Percentiles rank a stretch among this genome's conserved stretches.
Evolutionary conservation across 2,888 invertebrate genomes (phyloP).

Genomic region (Scotopteryx bipunctaria): DNA sequence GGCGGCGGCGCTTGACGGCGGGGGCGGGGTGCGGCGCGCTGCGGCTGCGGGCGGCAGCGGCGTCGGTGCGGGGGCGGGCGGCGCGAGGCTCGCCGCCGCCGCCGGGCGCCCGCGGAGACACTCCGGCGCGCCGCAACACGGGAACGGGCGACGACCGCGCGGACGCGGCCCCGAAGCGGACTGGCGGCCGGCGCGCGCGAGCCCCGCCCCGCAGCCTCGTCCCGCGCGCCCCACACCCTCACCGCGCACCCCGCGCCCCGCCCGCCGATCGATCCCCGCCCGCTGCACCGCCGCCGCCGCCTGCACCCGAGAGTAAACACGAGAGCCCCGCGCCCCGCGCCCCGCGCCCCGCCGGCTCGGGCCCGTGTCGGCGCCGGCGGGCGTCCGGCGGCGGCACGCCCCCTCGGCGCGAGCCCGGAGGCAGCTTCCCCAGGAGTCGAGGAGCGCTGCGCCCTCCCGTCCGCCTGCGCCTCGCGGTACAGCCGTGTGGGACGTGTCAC

Average conservation of each 20-base stretch:
- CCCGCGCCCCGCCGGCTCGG: slow-evolving; percentile 58
- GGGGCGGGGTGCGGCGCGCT: slow-evolving; percentile 59
- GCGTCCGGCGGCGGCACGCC: background rate
- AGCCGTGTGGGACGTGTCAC: no score
- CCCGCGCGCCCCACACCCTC: slow-evolving; percentile 61
- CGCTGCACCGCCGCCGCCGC: slow-evolving; percentile 81
- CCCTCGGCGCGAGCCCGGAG: slow-evolving; percentile 9
- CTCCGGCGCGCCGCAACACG: slow-evolving; percentile 75
- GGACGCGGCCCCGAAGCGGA: slow-evolving; percentile 79
- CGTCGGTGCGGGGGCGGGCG: slow-evolving; percentile 82
- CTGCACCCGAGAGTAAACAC: slow-evolving; percentile 58
- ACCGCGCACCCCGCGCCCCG: slow-evolving; percentile 84
- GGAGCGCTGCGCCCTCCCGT: no score
- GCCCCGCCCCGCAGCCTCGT: slow-evolving; percentile 59
- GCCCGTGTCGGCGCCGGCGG: slow-evolving; percentile 33
- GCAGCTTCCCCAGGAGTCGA: no score
- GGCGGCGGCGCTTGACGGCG: slow-evolving; percentile 64
- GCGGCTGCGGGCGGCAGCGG: slow-evolving; percentile 61
- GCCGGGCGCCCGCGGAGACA: slow-evolving; percentile 76
- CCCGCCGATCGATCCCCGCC: slow-evolving; percentile 79
- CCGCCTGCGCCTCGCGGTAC: no score
- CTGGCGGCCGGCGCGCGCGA: slow-evolving; percentile 65
- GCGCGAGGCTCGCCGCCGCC: slow-evolving; percentile 81
- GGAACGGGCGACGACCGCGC: slow-evolving; percentile 77
- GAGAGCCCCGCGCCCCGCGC: slow-evolving; percentile 88